Base-by-base conservation (phyloP, 2,888 invertebrate genomes). In the Pomacea canaliculata region DNA sequence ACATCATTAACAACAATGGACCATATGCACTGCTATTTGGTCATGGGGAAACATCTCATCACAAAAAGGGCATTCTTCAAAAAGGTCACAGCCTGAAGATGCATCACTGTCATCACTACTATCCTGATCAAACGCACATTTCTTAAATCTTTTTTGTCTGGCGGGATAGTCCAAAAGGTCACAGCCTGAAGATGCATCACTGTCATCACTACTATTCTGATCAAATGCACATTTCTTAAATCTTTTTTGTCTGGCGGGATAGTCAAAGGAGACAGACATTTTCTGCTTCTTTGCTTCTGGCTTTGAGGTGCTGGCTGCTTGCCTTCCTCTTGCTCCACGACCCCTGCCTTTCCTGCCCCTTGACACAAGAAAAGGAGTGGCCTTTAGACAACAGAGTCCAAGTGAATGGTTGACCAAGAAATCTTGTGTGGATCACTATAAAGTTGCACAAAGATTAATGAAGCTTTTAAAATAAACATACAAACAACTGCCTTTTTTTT, bases 61-160 rank as follows among this genome's bases (percentile, higher is more conserved):
- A 74, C 80, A 80, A 13, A 80, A 49, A 12, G 80, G 80, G 65
- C 80, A 80, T 51, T 56, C 51, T 63, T 62, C 63, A 78, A 66
- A 51, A 67, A 66, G 7, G 60, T 70, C 62, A 37, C 69, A 23
- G 68, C 70, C 60, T 23, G 60, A 18, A 16, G n/a, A n/a, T 10
- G 27, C 13, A 16, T 23, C n/a, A 0, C n/a, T 59, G 37, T 19
- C 23, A 16, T 27, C 60, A 60, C 13, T 37, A 37, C 62, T 62
- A 7, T 60, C 4, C 48, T 37, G 48, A 60, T 60, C 60, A 13
- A 5, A 56, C 16, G 8, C 10, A 56, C 16, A 16, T 7, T 4
- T 56, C 51, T 56, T 56, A 56, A 8, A 51, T 8, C 51, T 23
- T 23, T 23, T 23, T 23, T 23, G 23, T 23, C 23, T 23, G 23